A percentile compares a stretch with the other conserved stretches of the same genome.
Evolutionary conservation across 2,888 invertebrate genomes (phyloP).

Genomic region (Aporophyla lueneburgensis): DNA sequence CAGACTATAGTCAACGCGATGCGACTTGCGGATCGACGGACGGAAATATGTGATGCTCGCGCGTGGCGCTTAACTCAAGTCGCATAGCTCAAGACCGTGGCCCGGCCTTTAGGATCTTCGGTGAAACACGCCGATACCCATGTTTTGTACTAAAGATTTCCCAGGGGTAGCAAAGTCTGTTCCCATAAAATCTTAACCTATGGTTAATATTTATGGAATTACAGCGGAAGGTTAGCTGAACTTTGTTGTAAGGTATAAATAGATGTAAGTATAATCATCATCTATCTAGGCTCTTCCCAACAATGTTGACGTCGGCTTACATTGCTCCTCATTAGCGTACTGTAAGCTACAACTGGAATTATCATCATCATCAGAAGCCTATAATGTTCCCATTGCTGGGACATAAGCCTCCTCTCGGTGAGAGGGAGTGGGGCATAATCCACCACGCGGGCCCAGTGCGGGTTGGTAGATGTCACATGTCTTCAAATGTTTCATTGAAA

Average conservation of each 20-base stretch:
- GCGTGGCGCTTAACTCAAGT: not conserved
- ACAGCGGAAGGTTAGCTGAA: not conserved
- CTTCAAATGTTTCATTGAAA: too few species aligned
- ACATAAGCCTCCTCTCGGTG: too few species aligned
- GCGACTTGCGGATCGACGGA: not conserved
- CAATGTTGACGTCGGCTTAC: not conserved
- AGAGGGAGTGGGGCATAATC: too few species aligned
- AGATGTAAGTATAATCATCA: not conserved
- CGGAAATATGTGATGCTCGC: too few species aligned
- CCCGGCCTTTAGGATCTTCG: not conserved
- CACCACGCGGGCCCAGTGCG: too few species aligned
- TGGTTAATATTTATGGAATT: not conserved
- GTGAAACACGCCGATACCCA: constrained; percentile 18
- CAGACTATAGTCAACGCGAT: not conserved
- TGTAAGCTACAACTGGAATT: too few species aligned
- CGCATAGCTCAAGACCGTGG: not conserved
- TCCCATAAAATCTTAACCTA: not conserved
- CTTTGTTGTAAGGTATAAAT: not conserved
- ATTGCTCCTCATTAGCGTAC: too few species aligned
- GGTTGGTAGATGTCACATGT: too few species aligned
- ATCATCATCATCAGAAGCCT: too few species aligned
- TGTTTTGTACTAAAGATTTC: constrained; percentile 4
- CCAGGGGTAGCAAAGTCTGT: not conserved
- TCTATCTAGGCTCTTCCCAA: not conserved
- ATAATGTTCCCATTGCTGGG: too few species aligned